Percentiles rank a stretch among this genome's conserved stretches.
These are phyloP conservation scores for Enteromius afrohamiltoni DNA, from an alignment of 2,797 vertebrate genomes.

Conservation along the genomic window DNA sequence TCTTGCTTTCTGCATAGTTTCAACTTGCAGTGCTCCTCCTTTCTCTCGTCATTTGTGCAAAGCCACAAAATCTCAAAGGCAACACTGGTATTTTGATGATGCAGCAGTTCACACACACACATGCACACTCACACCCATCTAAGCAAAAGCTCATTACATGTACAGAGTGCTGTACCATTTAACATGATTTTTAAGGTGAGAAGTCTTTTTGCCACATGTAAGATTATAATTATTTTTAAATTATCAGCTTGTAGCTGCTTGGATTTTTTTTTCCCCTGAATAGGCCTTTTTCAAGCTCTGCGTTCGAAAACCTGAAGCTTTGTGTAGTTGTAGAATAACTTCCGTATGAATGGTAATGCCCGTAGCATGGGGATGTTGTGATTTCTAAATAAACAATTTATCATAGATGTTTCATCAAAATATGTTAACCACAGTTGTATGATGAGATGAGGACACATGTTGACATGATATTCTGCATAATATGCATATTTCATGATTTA, in stretches of 20 bases:
- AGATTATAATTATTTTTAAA: not conserved
- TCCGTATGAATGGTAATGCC: too few species aligned
- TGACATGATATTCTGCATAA: too few species aligned
- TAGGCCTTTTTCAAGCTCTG: too few species aligned
- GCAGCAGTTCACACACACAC: constrained; percentile 38
- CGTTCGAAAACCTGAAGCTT: too few species aligned
- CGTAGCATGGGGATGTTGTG: too few species aligned
- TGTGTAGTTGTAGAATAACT: too few species aligned
- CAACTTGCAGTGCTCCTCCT: not conserved
- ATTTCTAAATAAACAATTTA: too few species aligned
- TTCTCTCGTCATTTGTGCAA: constrained; percentile 14
- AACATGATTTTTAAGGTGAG: constrained; percentile 17
- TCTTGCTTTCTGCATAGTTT: not conserved
- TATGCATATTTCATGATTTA: too few species aligned
- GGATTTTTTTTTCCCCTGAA: not conserved
- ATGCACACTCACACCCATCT: not conserved
- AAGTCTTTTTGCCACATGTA: not conserved
- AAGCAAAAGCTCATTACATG: constrained; percentile 3
- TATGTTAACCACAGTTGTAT: too few species aligned
- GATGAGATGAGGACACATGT: too few species aligned
- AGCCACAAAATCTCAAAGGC: constrained; percentile 29
- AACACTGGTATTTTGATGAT: constrained; percentile 29
- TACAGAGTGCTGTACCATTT: constrained; percentile 10
- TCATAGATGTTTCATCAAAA: too few species aligned
- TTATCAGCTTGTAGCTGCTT: not conserved